Evolutionary conservation across 2,797 vertebrate species (phyloP), one percentile per base, ranked within the genome.

Genomic region (Onychomys leucogaster): DNA sequence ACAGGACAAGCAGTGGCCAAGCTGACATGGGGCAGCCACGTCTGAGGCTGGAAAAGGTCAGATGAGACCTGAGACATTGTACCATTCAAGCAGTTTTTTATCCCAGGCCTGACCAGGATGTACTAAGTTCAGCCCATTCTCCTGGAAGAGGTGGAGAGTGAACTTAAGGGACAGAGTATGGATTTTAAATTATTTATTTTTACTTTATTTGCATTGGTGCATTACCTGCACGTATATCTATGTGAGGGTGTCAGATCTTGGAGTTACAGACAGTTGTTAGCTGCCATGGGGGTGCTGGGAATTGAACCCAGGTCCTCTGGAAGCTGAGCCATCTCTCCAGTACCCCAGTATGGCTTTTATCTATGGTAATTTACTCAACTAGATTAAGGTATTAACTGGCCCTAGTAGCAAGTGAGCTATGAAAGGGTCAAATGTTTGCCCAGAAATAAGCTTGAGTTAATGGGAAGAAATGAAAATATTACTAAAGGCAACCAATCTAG

Each of bases 281-380:
- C n/a, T n/a, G n/a, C n/a, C n/a, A n/a, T n/a, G n/a, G n/a, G n/a
- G n/a, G n/a, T n/a, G n/a, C n/a, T n/a, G n/a, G n/a, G n/a, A n/a
- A n/a, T n/a, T n/a, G n/a, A n/a, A n/a, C n/a, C n/a, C n/a, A n/a
- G n/a, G n/a, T n/a, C n/a, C n/a, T n/a, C n/a, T n/a, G n/a, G n/a
- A n/a, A n/a, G n/a, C n/a, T n/a, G n/a, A n/a, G n/a, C n/a, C n/a
- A n/a, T n/a, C n/a, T n/a, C n/a, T n/a, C n/a, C n/a, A n/a, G n/a
- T n/a, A n/a, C n/a, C n/a, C n/a, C n/a, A 59, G n/a, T 67, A 73
- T 34, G 27, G 43, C 46, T 73, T 59, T 93, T 95, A 87, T 57
- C 67, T 94, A 52, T 89, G 59, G 49, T 43, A 46, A 83, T 94
- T 91, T 78, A 49, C 71, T 96, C 43, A 91, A 87, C 17, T 25